Conservation (phyloP, 2,113 vertebrate species). For the Zosterops pallidus region DNA sequence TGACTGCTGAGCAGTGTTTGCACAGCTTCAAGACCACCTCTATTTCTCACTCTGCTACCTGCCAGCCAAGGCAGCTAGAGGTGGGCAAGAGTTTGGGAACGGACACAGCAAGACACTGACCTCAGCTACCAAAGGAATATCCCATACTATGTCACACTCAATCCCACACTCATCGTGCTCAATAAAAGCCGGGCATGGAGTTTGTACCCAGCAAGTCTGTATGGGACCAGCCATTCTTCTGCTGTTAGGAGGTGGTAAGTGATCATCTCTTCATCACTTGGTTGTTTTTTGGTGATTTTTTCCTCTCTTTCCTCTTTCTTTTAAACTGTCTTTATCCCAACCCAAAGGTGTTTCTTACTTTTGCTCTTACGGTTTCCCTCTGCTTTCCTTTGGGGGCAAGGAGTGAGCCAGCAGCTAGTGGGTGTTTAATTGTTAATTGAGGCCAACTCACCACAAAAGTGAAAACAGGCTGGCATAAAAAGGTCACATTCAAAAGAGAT, state of each 20-base stretch:
- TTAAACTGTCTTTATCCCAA: background rate
- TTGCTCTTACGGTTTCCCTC: background rate
- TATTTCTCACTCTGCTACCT: background rate
- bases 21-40: background rate
- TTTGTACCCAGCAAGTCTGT: background rate
- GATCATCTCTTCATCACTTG: background rate
- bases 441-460: background rate
- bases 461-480: background rate
- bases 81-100: background rate
- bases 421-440: background rate
- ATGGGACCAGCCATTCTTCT: background rate
- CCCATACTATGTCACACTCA: background rate
- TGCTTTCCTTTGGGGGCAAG: background rate
- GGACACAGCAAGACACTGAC: background rate
- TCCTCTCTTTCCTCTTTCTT: background rate
- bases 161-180: background rate
- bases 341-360: background rate
- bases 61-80: accelerated
- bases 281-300: background rate
- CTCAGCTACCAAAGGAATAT: background rate
- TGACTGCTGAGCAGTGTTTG: background rate
- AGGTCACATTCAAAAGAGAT: background rate
- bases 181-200: background rate
- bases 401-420: background rate
- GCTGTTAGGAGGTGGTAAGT: background rate